Base-by-base conservation (phyloP, 2,113 vertebrate species). In the Phrynocephalus versicolor region DNA sequence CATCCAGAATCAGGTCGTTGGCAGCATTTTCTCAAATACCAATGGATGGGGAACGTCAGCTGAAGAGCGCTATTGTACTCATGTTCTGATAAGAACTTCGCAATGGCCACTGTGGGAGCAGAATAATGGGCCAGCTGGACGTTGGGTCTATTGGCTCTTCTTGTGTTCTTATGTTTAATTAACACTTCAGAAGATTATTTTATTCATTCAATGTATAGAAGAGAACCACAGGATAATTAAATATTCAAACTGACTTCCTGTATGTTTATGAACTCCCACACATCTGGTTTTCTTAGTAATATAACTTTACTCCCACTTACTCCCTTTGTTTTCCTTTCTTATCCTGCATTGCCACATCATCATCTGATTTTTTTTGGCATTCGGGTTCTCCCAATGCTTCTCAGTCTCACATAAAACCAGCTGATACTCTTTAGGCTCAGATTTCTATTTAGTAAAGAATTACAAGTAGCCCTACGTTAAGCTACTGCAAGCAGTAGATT, bases 181-280 rank as follows among this genome's bases (percentile, higher is more conserved):
- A 74, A 30, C 72, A 51, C 16, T 27, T 25, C 23, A 51, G 25
- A 51, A 39, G 39, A 37, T 39, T 72, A n/a, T 41, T 74, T 51
- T 74, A 30, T 74, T 27, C 3, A 51, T 41, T 19, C 37, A 72
- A 72, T 14, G 12, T 21, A 10, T 5, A 73, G 21, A 41, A 74
- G 23, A 39, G 39, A 74, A 14, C 25, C 18, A 23, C 35, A 39
- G 37, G 16, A 33, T 35, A 71, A 71, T 71, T n/a, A 71, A 18
- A 71, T 71, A 37, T 1, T 71, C 70, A 88, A 79, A 92, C 25
- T 93, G 90, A 89, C 76, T 60, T 25, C 83, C 60, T 2, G 79
- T 89, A 51, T 89, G 90, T 88, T 89, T 69, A 79, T 83, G 85
- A 85, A 83, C 78, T 83, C 23, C 30, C 16, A 12, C 2, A 51